These are phyloP conservation scores for Monochamus alternatus DNA, from an alignment of 2,888 invertebrate genomes.

Conservation along the genomic window DNA sequence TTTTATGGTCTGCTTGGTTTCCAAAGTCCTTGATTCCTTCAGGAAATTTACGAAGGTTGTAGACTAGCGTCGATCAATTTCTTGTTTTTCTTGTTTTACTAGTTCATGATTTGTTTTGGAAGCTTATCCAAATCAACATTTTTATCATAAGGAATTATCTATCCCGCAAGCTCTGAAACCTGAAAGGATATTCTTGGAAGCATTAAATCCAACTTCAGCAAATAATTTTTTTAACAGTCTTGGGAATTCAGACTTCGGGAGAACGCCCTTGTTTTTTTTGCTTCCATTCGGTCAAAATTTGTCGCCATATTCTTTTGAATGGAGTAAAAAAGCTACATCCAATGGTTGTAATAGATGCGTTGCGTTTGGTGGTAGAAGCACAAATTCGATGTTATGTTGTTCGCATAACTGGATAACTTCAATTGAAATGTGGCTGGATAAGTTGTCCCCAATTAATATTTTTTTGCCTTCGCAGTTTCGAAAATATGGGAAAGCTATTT, in stretches of 20 bases:
- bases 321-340: slow-evolving; percentile 29
- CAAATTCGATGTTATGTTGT: slow-evolving; percentile 18
- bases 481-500: background rate
- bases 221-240: slow-evolving; percentile 5
- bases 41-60: background rate
- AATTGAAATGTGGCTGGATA: slow-evolving; percentile 29
- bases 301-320: slow-evolving; percentile 16
- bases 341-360: slow-evolving; percentile 18
- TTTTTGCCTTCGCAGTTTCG: too few species aligned
- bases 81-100: background rate
- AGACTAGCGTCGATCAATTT: slow-evolving; percentile 3
- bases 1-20: background rate
- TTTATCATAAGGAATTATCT: slow-evolving; percentile 3
- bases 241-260: slow-evolving; percentile 24
- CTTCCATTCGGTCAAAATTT: slow-evolving; percentile 26
- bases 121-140: background rate
- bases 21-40: slow-evolving; percentile 2
- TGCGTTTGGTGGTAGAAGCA: slow-evolving; percentile 22
- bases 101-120: background rate
- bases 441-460: slow-evolving; percentile 6
- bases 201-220: background rate
- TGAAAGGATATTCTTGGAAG: background rate
- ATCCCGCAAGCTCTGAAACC: slow-evolving; percentile 5
- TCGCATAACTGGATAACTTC: slow-evolving; percentile 22
- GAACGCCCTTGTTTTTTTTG: slow-evolving; percentile 10